Base-by-base conservation (phyloP, 2,113 vertebrate species). In the Gobius niger region DNA sequence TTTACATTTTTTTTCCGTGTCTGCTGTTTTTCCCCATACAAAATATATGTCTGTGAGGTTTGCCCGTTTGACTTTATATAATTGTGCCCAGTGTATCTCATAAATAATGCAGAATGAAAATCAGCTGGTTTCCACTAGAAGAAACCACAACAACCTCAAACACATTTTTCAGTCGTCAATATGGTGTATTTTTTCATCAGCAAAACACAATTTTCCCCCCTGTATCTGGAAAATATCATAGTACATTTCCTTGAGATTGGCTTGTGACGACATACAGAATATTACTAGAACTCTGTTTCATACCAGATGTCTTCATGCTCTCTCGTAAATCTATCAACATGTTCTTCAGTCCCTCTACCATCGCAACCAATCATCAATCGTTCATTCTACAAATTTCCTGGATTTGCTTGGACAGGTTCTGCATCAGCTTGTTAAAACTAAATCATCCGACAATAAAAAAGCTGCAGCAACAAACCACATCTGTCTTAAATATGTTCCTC, bases 401-500 rank as follows among this genome's bases (percentile, higher is more conserved):
- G 40, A 56, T 66, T 49, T 1, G 13, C 70, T 44, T 67, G n/a
- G 47, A 47, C 50, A 9, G 19, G 66, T 57, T 51, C 51, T 63
- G 53, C 65, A 34, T 59, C 12, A 65, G 12, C n/a, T 47, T 52
- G 49, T 76, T 59, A 64, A 70, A 73, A 42, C 15, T 1, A 60
- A 78, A 57, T 78, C n/a, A 47, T 73, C 19, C 7, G 51, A 65
- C 77, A 61, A 66, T 68, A 65, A 71, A 73, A 72, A 63, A 15
- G 51, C 19, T 16, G 40, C 46, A 47, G 44, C 52, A 75, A 68
- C 69, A 70, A 42, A 56, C 61, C 73, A 77, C 80, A 85, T 83
- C 82, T 82, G 80, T 64, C 61, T 60, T 11, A 56, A 77, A 73
- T 57, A 66, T 76, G 67, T 65, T 76, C 34, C 72, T 66, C 73